A percentile compares a stretch with the other conserved stretches of the same genome.
Evolutionary conservation across 2,888 invertebrate species (phyloP).

Genomic region (Linnaemya vulpina): DNA sequence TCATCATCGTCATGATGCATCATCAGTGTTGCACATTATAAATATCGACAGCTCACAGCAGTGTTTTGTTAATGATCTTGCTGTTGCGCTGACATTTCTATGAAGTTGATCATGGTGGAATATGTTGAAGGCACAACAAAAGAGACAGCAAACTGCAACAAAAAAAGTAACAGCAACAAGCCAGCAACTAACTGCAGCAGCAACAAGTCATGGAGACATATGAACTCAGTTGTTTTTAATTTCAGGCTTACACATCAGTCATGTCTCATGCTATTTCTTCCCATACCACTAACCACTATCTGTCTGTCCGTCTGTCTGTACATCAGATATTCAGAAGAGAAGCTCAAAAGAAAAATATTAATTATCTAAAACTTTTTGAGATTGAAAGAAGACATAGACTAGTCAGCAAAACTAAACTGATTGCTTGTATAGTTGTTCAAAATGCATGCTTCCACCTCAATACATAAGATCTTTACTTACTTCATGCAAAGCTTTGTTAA

Average conservation of each 20-base stretch:
- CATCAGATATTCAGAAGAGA: neutral
- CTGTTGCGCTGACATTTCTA: constrained; percentile 63
- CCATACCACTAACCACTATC: constrained; percentile 15
- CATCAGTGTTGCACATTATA: constrained; percentile 66
- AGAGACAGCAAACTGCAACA: neutral
- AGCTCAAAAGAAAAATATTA: constrained; percentile 15
- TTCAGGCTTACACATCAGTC: constrained; percentile 64
- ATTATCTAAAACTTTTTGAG: constrained; percentile 7
- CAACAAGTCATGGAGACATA: constrained; percentile 52
- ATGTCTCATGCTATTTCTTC: constrained; percentile 54
- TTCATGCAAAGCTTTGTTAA: constrained; percentile 33
- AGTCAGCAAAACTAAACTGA: constrained; percentile 38
- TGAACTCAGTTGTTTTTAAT: constrained; percentile 65
- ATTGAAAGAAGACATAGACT: constrained; percentile 30
- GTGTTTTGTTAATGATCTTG: constrained; percentile 55
- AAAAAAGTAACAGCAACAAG: neutral
- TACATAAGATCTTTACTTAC: neutral
- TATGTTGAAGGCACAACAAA: constrained; percentile 44
- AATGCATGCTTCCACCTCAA: constrained; percentile 17
- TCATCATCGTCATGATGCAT: constrained; percentile 52
- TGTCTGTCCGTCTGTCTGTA: neutral
- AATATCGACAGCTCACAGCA: constrained; percentile 68
- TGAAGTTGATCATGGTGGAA: constrained; percentile 61
- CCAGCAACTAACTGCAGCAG: constrained; percentile 26
- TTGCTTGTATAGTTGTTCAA: constrained; percentile 42